Base-by-base conservation (phyloP, 2,113 vertebrate genomes). In the Phylloscopus trochilus region DNA sequence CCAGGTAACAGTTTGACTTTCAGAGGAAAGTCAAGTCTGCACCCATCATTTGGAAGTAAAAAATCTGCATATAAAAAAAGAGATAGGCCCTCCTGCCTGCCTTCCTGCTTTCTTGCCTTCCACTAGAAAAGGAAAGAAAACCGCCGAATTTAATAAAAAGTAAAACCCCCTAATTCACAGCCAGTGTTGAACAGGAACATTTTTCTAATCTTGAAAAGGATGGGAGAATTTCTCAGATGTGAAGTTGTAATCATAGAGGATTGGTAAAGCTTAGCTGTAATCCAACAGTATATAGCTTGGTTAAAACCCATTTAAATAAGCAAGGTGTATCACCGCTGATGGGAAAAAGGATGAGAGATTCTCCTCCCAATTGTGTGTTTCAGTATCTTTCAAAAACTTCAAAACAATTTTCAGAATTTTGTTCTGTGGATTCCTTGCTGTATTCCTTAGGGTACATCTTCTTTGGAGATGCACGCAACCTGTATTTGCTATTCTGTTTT, bases 401-500 rank as follows among this genome's bases (percentile, higher is more conserved):
- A 89, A 80, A 70, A 88, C 59, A 91, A 68, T 60, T 93, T 90
- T 51, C 79, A 95, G 85, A 83, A 72, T 80, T 93, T 73, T 94
- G 64, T 56, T 52, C 20, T 31, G 63, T 52, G 52, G 30, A 78
- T 81, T 87, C 52, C 64, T 92, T 69, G 33, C 2, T 1, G 15
- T 58, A 77, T 95, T 93, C 76, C 46, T 96, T 68, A 22, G 78
- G 27, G 51, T 56, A 22, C 92, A 81, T 95, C 73, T 92, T 76
- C 89, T 96, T 93, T 66, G 81, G 92, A 75, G 82, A 83, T 33
- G 66, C 41, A 7, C 58, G 11, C 85, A 93, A 64, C 68, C 91
- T 52, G 41, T 63, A 83, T 96, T 87, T 96, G 81, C 92, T 76
- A 87, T 96, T 94, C 85, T 95, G 90, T 95, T 97, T 97, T 95